Evolutionary conservation across 2,888 invertebrate species (phyloP).

Genomic region (Calephelis perditalis): DNA sequence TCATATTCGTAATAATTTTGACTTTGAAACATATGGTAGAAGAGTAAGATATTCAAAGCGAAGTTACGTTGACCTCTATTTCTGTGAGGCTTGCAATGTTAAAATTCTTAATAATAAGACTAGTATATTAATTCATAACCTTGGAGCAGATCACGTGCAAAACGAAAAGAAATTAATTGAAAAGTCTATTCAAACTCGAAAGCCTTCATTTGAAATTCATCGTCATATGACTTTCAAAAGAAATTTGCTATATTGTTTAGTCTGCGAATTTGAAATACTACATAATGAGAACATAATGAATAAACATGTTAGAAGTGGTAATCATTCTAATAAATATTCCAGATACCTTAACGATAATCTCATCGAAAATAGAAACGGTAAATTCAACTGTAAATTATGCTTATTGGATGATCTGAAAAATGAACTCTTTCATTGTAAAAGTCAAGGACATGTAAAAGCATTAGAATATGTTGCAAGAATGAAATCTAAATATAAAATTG

Average conservation of each 20-base stretch:
- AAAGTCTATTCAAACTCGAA: neutral
- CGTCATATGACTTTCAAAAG: neutral
- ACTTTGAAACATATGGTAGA: neutral
- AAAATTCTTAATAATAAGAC: constrained; percentile 11
- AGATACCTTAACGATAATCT: neutral
- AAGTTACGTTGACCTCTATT: neutral
- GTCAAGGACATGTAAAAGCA: neutral
- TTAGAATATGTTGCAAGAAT: neutral
- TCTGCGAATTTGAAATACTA: neutral
- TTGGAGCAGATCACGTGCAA: constrained; percentile 8
- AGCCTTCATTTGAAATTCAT: neutral
- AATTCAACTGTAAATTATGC: constrained; percentile 2
- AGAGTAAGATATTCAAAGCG: neutral
- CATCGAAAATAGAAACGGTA: neutral
- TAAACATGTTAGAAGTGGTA: neutral
- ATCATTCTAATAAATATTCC: neutral
- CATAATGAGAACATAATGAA: neutral
- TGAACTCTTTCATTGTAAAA: constrained; percentile 12
- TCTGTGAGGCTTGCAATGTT: constrained; percentile 18
- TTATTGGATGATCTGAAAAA: constrained; percentile 6
- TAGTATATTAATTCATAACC: constrained; percentile 16
- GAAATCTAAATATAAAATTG: neutral
- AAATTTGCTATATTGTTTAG: neutral
- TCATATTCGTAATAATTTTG: neutral
- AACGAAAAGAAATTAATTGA: neutral